Conservation (phyloP, 2,113 vertebrate genomes). For the Tursiops truncatus region DNA sequence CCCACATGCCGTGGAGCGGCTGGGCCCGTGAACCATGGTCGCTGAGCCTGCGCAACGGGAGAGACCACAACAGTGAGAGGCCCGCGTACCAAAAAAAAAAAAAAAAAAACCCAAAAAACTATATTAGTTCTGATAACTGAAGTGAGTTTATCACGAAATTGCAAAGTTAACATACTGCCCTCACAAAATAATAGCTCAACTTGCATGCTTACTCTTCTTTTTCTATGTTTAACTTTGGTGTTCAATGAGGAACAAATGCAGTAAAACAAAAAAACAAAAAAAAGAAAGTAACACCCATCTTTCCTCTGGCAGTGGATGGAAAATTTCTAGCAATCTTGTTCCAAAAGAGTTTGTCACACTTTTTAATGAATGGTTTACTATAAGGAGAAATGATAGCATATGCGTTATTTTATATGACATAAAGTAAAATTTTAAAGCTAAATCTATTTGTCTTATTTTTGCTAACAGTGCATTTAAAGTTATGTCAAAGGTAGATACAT, state of each 20-base stretch:
- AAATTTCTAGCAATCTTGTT: not conserved
- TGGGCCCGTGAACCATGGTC: too few relatives aligned
- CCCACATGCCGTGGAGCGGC: too few relatives aligned
- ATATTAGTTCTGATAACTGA: not conserved
- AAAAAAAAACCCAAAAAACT: not conserved
- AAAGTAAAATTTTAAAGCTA: slow-evolving; percentile 22
- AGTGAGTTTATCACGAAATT: not conserved
- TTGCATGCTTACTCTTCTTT: not conserved
- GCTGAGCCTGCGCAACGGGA: too few relatives aligned
- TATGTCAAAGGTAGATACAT: not conserved
- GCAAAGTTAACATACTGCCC: not conserved
- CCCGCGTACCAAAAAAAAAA: too few relatives aligned
- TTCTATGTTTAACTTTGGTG: not conserved
- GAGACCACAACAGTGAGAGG: too few relatives aligned
- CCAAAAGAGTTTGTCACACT: not conserved
- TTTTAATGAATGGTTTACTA: not conserved
- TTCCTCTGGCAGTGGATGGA: not conserved
- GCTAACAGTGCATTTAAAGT: not conserved
- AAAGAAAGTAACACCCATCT: not conserved
- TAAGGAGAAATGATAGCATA: not conserved
- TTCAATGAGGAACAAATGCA: not conserved
- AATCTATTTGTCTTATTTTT: slow-evolving; percentile 4
- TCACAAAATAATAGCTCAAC: not conserved
- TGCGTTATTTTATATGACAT: not conserved
- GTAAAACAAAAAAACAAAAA: not conserved